These are phyloP conservation scores for Drosophila willistoni DNA, from an alignment of 1,140 invertebrate species.

Conservation along the genomic window DNA sequence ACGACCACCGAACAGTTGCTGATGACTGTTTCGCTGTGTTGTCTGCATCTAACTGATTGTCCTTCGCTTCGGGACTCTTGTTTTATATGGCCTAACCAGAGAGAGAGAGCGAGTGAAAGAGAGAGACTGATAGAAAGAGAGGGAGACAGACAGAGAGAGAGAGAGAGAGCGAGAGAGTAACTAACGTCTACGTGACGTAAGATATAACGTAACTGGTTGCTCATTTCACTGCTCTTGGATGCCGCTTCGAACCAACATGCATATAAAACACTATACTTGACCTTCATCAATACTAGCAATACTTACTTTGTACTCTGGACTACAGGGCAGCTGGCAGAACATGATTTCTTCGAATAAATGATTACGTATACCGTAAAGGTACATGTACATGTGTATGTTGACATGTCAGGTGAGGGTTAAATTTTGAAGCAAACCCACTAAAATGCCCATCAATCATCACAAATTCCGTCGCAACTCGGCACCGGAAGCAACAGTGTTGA, in stretches of 20 bases:
- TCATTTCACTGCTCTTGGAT: slow-evolving; percentile 35
- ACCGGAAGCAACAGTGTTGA: slow-evolving; percentile 49
- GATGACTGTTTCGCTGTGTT: slow-evolving; percentile 42
- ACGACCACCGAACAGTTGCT: slow-evolving; percentile 29
- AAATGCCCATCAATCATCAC: slow-evolving; percentile 60
- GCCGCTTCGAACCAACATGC: slow-evolving; percentile 17
- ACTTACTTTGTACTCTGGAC: slow-evolving; percentile 15
- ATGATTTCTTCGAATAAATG: slow-evolving; percentile 45
- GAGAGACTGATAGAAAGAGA: neutral
- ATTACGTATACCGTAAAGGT: slow-evolving; percentile 29
- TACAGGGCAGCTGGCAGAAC: slow-evolving; percentile 13
- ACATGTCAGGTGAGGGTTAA: slow-evolving; percentile 22
- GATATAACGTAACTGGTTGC: slow-evolving; percentile 35
- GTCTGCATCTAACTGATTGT: slow-evolving; percentile 66
- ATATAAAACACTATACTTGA: slow-evolving; percentile 66
- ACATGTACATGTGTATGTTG: neutral
- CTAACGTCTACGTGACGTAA: slow-evolving; percentile 43
- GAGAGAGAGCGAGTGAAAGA: slow-evolving; percentile 19
- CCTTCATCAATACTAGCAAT: slow-evolving; percentile 71
- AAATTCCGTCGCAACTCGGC: neutral
- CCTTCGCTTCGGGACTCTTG: slow-evolving; percentile 16
- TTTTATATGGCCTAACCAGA: slow-evolving; percentile 53
- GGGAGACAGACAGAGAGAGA: neutral
- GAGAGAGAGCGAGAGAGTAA: neutral
- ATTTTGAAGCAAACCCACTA: slow-evolving; percentile 28